These are phyloP conservation scores for Parotocinclus haroldoi DNA, from an alignment of 2,797 vertebrate species.

Conservation along the genomic window DNA sequence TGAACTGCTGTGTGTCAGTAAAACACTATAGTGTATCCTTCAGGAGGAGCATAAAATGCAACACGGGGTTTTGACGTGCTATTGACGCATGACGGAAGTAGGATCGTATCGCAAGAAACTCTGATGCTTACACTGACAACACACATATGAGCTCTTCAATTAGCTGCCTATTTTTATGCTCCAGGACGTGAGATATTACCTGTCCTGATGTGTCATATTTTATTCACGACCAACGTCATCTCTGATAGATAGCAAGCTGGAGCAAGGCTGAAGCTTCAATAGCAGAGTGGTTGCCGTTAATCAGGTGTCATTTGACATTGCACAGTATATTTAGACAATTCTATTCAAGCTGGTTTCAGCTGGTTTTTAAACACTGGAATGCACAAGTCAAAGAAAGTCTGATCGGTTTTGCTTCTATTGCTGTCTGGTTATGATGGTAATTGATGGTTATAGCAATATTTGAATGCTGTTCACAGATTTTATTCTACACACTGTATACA, in stretches of 20 bases:
- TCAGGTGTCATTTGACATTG: conserved; percentile 33
- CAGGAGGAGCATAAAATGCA: conserved; percentile 34
- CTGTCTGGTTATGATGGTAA: too few relatives aligned
- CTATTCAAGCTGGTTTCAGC: conserved; percentile 40
- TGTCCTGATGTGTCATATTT: conserved; percentile 54
- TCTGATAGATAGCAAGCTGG: conserved; percentile 39
- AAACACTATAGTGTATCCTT: background rate
- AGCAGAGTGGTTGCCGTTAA: conserved; percentile 39
- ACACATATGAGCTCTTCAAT: conserved; percentile 52
- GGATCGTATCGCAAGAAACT: conserved; percentile 36
- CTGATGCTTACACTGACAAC: conserved; percentile 44
- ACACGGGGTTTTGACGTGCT: conserved; percentile 29
- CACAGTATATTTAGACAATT: conserved; percentile 46
- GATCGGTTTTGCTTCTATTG: background rate
- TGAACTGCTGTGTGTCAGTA: background rate
- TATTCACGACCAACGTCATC: conserved; percentile 51
- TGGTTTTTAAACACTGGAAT: conserved; percentile 31
- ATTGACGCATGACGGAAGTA: conserved; percentile 32
- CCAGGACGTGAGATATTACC: conserved; percentile 54
- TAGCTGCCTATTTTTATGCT: conserved; percentile 54
- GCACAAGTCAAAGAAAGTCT: background rate
- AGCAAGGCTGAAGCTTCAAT: conserved; percentile 37
- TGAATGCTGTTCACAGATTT: too few relatives aligned
- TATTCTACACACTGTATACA: too few relatives aligned
- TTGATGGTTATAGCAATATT: too few relatives aligned